Percentiles rank a stretch among this genome's conserved stretches.
Conservation (phyloP, 2,888 invertebrate genomes). For the Meliscaeva auricollis region DNA sequence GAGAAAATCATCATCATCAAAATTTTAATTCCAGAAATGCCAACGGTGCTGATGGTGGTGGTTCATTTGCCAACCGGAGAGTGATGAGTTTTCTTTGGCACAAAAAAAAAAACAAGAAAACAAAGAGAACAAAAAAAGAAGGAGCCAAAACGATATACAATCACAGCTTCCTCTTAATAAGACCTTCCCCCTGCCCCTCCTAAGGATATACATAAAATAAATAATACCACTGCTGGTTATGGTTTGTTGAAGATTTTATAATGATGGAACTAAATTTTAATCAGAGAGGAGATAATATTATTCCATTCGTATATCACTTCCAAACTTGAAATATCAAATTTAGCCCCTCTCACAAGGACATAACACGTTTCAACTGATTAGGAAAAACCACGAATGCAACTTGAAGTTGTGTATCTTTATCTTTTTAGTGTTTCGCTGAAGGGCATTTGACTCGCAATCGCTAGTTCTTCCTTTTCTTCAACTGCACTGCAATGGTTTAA, state of each 20-base stretch:
- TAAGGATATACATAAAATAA: constrained; percentile 54
- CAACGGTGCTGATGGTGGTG: constrained; percentile 63
- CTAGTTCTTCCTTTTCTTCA: too few species aligned
- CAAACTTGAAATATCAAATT: neutral
- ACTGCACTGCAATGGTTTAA: constrained; percentile 46
- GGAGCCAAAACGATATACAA: constrained; percentile 8
- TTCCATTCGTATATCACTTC: neutral
- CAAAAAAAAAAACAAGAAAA: constrained; percentile 12
- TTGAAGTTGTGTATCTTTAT: constrained; percentile 41
- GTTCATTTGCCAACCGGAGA: constrained; percentile 67
- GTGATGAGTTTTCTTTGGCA: constrained; percentile 70
- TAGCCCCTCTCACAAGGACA: neutral
- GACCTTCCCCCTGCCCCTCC: too few species aligned
- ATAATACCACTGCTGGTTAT: constrained; percentile 33
- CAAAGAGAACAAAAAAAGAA: too few species aligned
- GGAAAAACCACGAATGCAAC: constrained; percentile 48
- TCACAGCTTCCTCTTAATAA: constrained; percentile 1
- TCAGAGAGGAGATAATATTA: constrained; percentile 18
- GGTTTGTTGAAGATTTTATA: constrained; percentile 42
- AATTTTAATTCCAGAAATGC: constrained; percentile 74
- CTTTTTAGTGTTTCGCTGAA: constrained; percentile 17
- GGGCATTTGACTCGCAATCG: constrained; percentile 54
- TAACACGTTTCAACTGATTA: constrained; percentile 55
- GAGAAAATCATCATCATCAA: constrained; percentile 62
- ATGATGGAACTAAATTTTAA: constrained; percentile 60